Evolutionary conservation across 2,888 invertebrate species (phyloP).

Genomic region (Aleiodes testaceus): DNA sequence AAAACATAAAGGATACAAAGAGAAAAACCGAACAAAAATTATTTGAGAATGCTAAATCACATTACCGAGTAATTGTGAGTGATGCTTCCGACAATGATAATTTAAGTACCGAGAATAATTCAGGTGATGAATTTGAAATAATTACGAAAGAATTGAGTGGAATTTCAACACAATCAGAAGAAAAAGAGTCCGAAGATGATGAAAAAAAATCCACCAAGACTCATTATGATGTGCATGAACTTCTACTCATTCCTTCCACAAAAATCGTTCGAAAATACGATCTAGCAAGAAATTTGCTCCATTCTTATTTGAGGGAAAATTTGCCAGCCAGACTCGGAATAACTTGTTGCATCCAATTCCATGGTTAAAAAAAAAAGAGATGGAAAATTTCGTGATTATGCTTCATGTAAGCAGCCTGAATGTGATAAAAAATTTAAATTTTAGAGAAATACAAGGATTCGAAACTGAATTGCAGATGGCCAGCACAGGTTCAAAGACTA

Average conservation of each 20-base stretch:
- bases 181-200: not conserved
- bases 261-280: not conserved
- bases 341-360: not conserved
- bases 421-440: not conserved
- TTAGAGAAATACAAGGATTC: not conserved
- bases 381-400: not conserved
- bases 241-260: not conserved
- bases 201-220: not conserved
- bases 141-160: not conserved
- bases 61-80: not conserved
- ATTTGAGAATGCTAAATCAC: too few relatives aligned
- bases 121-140: not conserved
- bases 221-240: not conserved
- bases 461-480: not conserved
- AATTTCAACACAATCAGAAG: not conserved
- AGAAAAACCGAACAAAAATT: too few relatives aligned
- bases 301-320: not conserved
- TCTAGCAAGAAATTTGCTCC: not conserved
- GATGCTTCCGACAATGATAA: too few relatives aligned
- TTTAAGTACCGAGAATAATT: too few relatives aligned
- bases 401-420: not conserved
- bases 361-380: not conserved
- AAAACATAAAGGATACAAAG: too few relatives aligned
- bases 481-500: not conserved
- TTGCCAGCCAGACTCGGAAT: not conserved